Evolutionary conservation across 2,113 vertebrate species (phyloP).

Genomic region (Nyctibius bracteatus): DNA sequence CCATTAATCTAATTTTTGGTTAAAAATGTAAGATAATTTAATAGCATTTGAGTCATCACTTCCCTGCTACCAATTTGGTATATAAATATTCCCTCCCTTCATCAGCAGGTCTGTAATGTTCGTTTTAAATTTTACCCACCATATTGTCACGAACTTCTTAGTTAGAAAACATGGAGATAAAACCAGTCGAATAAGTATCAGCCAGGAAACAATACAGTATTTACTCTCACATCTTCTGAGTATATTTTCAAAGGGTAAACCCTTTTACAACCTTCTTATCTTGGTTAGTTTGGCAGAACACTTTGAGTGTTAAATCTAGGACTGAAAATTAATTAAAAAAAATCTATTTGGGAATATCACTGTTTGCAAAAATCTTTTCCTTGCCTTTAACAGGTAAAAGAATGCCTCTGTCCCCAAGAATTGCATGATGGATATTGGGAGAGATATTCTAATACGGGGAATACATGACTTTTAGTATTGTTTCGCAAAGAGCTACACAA

Average conservation of each 20-base stretch:
- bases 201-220: not conserved
- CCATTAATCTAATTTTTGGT: conserved; percentile 3
- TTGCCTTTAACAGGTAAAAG: not conserved
- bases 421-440: not conserved
- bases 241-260: not conserved
- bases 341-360: not conserved
- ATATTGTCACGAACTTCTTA: not conserved
- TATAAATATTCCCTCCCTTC: not conserved
- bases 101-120: not conserved
- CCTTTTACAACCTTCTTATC: not conserved
- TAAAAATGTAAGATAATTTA: conserved; percentile 12
- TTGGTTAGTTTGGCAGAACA: not conserved
- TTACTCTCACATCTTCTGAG: not conserved
- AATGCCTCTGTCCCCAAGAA: not conserved
- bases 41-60: not conserved
- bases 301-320: not conserved
- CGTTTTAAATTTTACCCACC: not conserved
- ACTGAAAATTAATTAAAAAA: not conserved
- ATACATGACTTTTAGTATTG: not conserved
- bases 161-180: not conserved
- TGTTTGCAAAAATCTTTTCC: not conserved
- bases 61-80: not conserved
- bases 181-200: not conserved
- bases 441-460: not conserved
- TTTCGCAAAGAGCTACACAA: not conserved